phyloP scores from a whole-genome alignment of 1,140 invertebrate genomes.

The Acromyrmex charruanus region DNA sequence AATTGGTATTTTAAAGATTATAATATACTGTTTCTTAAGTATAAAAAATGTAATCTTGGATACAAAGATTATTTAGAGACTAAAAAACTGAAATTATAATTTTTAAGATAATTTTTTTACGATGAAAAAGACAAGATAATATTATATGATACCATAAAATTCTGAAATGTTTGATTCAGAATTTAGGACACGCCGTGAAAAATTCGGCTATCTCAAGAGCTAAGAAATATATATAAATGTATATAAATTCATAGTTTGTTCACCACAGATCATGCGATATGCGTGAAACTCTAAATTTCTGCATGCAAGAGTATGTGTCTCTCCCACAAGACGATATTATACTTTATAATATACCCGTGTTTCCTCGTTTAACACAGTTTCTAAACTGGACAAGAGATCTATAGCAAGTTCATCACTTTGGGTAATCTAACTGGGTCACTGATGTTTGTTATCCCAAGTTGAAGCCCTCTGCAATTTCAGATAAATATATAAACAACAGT shows the following conservation, averaged over 20 bases:
- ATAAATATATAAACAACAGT: not conserved
- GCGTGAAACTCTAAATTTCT: conserved; percentile 18
- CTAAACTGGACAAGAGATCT: conserved; percentile 22
- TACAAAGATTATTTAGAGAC: not conserved
- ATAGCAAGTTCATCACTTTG: not conserved
- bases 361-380: conserved; percentile 5
- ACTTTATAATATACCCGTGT: conserved; percentile 12
- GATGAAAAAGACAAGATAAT: not conserved
- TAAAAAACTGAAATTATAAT: not conserved
- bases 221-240: conserved; percentile 4
- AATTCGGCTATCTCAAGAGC: conserved; percentile 29
- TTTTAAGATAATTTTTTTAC: not conserved
- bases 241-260: conserved; percentile 36
- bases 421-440: not conserved
- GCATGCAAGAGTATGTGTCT: not conserved
- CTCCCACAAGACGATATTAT: conserved; percentile 26
- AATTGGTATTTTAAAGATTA: not conserved
- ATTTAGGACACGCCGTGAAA: conserved; percentile 5
- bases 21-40: conserved; percentile 1
- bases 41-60: not conserved
- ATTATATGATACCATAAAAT: not conserved
- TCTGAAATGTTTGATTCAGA: conserved; percentile 5
- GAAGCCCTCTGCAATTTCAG: not conserved
- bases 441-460: not conserved
- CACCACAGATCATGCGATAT: conserved; percentile 16